These are phyloP conservation scores for Rhagonycha lutea DNA, from an alignment of 2,888 invertebrate species.

Conservation along the genomic window DNA sequence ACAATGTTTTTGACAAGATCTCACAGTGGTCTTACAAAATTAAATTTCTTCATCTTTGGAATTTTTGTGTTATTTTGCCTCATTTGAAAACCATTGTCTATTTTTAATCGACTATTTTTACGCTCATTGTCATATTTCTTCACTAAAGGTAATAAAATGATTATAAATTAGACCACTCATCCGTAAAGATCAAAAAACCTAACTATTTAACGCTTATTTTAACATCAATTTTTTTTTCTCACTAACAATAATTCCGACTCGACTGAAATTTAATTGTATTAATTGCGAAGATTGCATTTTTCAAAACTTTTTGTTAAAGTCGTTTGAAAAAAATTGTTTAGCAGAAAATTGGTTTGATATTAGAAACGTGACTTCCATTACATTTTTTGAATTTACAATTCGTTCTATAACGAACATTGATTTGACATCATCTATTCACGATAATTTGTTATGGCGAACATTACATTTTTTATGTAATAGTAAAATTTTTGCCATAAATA, in stretches of 20 bases:
- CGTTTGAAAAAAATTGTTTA: neutral
- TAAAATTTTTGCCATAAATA: neutral
- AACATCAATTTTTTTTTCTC: conserved; percentile 5
- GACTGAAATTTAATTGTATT: neutral
- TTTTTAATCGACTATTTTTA: neutral
- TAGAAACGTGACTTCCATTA: conserved; percentile 11
- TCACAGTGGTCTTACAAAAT: conserved; percentile 6
- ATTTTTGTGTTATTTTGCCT: conserved; percentile 3
- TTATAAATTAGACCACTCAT: conserved; percentile 9
- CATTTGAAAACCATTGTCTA: neutral
- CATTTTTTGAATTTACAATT: conserved; percentile 5
- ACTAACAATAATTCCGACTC: neutral
- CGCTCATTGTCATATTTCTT: neutral
- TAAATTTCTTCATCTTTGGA: neutral
- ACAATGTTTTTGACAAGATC: conserved; percentile 19
- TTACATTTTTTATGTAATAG: neutral
- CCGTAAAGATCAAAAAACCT: conserved; percentile 11
- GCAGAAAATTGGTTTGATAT: conserved; percentile 3
- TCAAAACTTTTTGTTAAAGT: neutral
- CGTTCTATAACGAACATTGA: conserved; percentile 5
- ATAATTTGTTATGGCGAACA: neutral
- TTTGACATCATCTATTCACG: neutral
- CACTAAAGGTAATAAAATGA: neutral
- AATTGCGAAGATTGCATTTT: neutral
- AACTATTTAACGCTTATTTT: conserved; percentile 15